Base-by-base conservation (phyloP, 2,888 invertebrate species). In the Volucella inanis region DNA sequence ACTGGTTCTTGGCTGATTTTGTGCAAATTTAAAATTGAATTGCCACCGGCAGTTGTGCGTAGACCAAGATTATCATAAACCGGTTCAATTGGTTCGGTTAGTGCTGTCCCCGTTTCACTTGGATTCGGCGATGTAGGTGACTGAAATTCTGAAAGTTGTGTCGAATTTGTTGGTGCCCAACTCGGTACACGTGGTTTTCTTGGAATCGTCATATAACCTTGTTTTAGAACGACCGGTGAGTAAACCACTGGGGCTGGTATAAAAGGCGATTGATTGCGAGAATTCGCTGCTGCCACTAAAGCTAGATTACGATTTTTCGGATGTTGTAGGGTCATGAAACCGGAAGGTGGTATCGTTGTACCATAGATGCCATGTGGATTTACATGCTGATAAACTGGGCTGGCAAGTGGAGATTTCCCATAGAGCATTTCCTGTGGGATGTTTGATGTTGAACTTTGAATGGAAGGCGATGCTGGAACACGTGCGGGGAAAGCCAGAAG, bases 171-270 rank as follows among this genome's bases (percentile, higher is more conserved):
- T 91, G 91, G 95, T 82, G 94, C 95, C 96, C 97, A 97, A 89
- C 96, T 96, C 1, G 96, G 96, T 0, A 96, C 96, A 86, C 97
- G 93, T 0, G 97, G 97, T 89, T 97, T 93, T 87, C 97, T 93
- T 0, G 97, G 97, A 81, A 97, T 97, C 14, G 97, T 97, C 54
- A 97, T 97, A 90, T 97, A 97, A 11, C 97, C 97, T 90, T 96
- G 96, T 87, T 96, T 94, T 91, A 92, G 91, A 2, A 92, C 90
- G 22, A 92, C 91, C 6, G 92, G 91, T 4, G 95, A 95, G 31
- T 95, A 94, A 50, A 96, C 93, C 8, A 95, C 94, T 39, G 95
- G 95, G 8, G 94, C 94, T 8, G 94, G 94, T 41, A 95, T 94
- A 88, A 96, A 96, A 0, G 96, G 96, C n/a, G 96, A 96, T 85